Evolutionary conservation across 2,888 invertebrate species (phyloP).

Genomic region (Euplexia lucipara): DNA sequence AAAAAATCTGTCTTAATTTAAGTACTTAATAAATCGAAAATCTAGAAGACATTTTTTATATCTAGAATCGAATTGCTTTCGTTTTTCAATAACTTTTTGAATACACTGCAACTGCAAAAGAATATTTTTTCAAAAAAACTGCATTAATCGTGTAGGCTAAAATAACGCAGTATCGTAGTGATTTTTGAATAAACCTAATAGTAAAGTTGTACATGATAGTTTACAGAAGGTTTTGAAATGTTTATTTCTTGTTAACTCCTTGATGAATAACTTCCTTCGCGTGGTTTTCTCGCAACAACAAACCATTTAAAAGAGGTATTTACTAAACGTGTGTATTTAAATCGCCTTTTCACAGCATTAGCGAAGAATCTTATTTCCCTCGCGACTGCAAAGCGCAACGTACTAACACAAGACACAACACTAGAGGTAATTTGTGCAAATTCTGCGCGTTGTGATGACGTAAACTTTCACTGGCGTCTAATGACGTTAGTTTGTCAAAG

Average conservation of each 20-base stretch:
- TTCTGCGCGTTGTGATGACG: slow-evolving; percentile 76
- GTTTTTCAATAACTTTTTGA: no score
- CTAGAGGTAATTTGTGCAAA: slow-evolving; percentile 74
- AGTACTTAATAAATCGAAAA: no score
- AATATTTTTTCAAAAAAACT: no score
- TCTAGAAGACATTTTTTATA: no score
- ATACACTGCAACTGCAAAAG: no score
- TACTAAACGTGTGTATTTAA: slow-evolving; percentile 51
- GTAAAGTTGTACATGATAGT: slow-evolving; percentile 20
- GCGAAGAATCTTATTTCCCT: slow-evolving; percentile 64
- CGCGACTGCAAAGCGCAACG: slow-evolving; percentile 25
- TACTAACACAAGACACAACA: slow-evolving; percentile 50
- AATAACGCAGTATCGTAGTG: no score
- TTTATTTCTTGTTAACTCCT: slow-evolving; percentile 23
- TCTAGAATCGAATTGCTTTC: no score
- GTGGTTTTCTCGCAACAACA: slow-evolving; percentile 25
- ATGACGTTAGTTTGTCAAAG: slow-evolving; percentile 60
- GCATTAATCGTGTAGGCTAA: no score
- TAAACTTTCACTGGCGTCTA: slow-evolving; percentile 75
- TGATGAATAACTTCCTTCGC: slow-evolving; percentile 32
- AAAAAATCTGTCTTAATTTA: no score
- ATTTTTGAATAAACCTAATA: slow-evolving; percentile 19
- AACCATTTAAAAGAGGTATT: slow-evolving; percentile 29
- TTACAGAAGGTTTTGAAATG: slow-evolving; percentile 13
- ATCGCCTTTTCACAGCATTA: slow-evolving; percentile 49